Conservation (phyloP, 2,888 invertebrate genomes). For the Drosophila prostipennis region DNA sequence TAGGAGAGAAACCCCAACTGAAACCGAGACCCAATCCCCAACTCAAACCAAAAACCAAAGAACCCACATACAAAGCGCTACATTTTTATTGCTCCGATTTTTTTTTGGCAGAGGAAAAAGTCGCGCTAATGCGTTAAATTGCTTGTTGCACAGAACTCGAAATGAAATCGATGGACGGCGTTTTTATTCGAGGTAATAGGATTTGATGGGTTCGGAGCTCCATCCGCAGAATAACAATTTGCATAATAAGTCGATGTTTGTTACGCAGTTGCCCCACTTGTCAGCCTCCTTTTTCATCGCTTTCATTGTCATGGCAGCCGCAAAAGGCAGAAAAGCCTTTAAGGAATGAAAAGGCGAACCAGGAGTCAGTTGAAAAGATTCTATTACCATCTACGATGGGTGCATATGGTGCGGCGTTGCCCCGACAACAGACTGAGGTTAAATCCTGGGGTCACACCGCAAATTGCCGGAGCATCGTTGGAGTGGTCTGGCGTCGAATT, state of each 20-base stretch:
- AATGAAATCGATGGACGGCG: constrained; percentile 17
- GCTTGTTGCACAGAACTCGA: constrained; percentile 53
- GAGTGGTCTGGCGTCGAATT: constrained; percentile 28
- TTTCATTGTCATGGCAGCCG: constrained; percentile 45
- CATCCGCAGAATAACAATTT: constrained; percentile 68
- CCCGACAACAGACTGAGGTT: constrained; percentile 26
- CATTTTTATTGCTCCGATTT: constrained; percentile 21
- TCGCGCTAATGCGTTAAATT: constrained; percentile 59
- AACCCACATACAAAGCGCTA: constrained; percentile 1
- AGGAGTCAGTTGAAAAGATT: constrained; percentile 38
- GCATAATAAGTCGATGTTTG: constrained; percentile 71
- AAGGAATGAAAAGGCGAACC: constrained; percentile 23
- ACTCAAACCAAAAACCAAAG: constrained; percentile 5
- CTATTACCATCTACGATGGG: constrained; percentile 12
- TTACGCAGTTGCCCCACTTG: constrained; percentile 32
- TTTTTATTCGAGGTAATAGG: constrained; percentile 56
- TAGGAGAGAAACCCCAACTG: not conserved
- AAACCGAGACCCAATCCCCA: constrained; percentile 2
- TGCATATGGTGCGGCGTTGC: constrained; percentile 15
- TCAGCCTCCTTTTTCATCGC: not conserved
- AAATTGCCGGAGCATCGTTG: constrained; percentile 1
- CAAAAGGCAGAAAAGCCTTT: constrained; percentile 20
- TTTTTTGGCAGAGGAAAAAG: not conserved
- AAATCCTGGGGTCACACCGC: constrained; percentile 24
- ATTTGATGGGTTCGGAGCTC: constrained; percentile 55